Base-by-base conservation (phyloP, 2,797 vertebrate species). In the Neomorphus geoffroyi region DNA sequence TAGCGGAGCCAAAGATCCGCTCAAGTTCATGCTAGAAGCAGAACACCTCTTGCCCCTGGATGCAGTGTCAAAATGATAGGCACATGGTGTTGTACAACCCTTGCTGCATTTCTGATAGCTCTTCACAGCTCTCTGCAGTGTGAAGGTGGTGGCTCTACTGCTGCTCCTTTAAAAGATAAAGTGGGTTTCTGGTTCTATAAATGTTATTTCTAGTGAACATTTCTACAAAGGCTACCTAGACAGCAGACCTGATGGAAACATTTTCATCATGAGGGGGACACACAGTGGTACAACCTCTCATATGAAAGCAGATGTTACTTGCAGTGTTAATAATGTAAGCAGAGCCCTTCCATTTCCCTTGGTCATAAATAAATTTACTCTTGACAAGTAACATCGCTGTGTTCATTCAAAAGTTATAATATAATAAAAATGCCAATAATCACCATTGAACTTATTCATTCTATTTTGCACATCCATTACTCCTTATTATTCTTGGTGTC, bases 81-180 rank as follows among this genome's bases (percentile, higher is more conserved):
- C 45, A 57, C 33, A n/a, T 15, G 0, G 0, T 1, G 0, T 58
- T 39, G 7, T 10, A 10, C 0, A 1, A 23, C 24, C 32, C 17
- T 56, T 2, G 0, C 45, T 32, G 21, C 32, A 7, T 51, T 86
- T 43, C 62, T 30, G 9, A 61, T 26, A 0, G 0, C 32, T 51
- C 13, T 65, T 60, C 10, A 18, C 8, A 32, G 27, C 22, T 71
- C 3, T 4, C 71, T 75, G 60, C 60, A 37, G 45, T 6, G 27
- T 12, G 18, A 53, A 66, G 30, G 15, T 46, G 7, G 19, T 16
- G 13, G 30, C 27, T 84, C 67, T 24, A 53, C 7, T n/a, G 11
- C 35, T 4, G 2, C 15, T 92, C 23, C 46, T 79, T 54, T 46
- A 50, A 84, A 83, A 27, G 21, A 32, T 50, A 13, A 72, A 65